Percentiles rank a stretch among this genome's conserved stretches.
Evolutionary conservation across 2,113 vertebrate species (phyloP).

Genomic region (Scatophagus argus): DNA sequence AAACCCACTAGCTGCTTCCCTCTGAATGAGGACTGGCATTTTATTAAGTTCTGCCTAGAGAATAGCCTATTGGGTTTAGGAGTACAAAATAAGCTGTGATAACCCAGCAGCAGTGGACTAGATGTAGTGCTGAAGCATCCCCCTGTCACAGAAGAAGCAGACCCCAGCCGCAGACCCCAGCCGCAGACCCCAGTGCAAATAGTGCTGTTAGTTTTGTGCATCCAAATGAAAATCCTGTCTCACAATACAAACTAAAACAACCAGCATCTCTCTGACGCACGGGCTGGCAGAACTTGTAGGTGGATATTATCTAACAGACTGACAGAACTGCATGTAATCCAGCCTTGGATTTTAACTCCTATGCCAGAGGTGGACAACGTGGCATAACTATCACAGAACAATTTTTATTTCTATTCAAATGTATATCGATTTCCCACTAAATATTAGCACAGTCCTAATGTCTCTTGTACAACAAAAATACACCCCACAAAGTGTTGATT

Average conservation of each 20-base stretch:
- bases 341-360: neutral
- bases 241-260: conserved; percentile 35
- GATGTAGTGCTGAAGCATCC: conserved; percentile 11
- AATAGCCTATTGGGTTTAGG: neutral
- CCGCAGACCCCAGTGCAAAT: conserved; percentile 28
- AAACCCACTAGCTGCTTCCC: conserved; percentile 7
- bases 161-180: neutral
- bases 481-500: neutral
- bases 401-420: neutral
- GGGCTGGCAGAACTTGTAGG: conserved; percentile 1
- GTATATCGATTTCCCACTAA: neutral
- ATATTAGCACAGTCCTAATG: neutral
- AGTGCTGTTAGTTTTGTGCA: conserved; percentile 50
- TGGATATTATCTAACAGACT: conserved; percentile 26
- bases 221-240: conserved; percentile 50
- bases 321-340: neutral
- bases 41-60: neutral
- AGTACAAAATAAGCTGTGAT: neutral
- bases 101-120: neutral
- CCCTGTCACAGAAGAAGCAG: neutral
- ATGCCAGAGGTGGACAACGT: neutral
- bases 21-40: neutral
- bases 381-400: neutral
- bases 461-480: neutral
- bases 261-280: conserved; percentile 5